Percentiles rank a stretch among this genome's conserved stretches.
These are phyloP conservation scores for Drosophila cognata DNA, from an alignment of 2,888 invertebrate species.

Conservation along the genomic window DNA sequence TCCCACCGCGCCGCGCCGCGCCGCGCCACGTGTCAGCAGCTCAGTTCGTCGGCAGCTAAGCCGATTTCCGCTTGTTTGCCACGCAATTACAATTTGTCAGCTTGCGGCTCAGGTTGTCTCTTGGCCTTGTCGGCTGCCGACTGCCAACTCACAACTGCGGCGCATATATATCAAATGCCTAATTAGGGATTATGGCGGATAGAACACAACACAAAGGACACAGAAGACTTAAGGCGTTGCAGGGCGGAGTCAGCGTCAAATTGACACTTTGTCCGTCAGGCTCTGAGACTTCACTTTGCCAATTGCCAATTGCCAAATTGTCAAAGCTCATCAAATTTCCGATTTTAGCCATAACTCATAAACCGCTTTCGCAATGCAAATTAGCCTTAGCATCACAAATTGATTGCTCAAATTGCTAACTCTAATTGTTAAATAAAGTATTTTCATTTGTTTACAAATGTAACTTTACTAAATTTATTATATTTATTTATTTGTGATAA, in stretches of 20 bases:
- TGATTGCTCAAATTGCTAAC: background rate
- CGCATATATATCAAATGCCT: conserved; percentile 65
- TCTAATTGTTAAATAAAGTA: no score
- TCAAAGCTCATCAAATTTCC: conserved; percentile 30
- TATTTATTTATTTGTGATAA: no score
- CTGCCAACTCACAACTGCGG: conserved; percentile 42
- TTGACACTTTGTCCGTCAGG: conserved; percentile 55
- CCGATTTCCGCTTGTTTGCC: conserved; percentile 80
- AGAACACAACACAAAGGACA: conserved; percentile 42
- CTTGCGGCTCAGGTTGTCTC: conserved; percentile 57
- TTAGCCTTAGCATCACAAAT: background rate
- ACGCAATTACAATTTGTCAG: conserved; percentile 80
- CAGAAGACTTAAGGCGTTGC: conserved; percentile 25
- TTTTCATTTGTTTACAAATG: background rate
- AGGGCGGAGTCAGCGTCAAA: background rate
- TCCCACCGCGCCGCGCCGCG: background rate
- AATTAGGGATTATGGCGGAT: conserved; percentile 75
- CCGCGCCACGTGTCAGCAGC: background rate
- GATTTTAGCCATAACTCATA: conserved; percentile 25
- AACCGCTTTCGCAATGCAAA: conserved; percentile 13
- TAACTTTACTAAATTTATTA: background rate
- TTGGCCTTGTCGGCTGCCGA: conserved; percentile 13
- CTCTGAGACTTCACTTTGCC: conserved; percentile 40
- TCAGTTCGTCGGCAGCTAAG: conserved; percentile 52
- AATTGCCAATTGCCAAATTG: conserved; percentile 29